phyloP scores from a whole-genome alignment of 2,888 invertebrate species.

The Xestia c-nigrum region DNA sequence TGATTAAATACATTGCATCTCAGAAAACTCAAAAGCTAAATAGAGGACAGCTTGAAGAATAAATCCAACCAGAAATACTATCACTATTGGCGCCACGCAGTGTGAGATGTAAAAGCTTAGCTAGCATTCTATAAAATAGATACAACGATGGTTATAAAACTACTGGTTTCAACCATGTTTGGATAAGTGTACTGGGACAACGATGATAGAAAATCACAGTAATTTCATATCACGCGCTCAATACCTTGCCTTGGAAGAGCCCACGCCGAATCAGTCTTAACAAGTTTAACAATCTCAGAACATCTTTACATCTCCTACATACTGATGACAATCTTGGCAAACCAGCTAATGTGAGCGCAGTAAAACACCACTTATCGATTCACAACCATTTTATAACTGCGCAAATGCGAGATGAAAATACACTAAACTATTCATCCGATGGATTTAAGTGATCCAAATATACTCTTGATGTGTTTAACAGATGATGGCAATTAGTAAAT shows the following conservation, averaged over 20 bases:
- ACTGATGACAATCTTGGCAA: conserved; percentile 43
- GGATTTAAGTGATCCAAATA: conserved; percentile 54
- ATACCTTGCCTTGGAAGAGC: background rate
- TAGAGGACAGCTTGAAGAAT: too few species aligned
- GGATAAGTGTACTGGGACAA: too few species aligned
- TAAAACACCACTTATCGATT: conserved; percentile 41
- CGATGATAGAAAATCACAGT: too few species aligned
- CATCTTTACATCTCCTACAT: background rate
- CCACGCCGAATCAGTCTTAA: background rate
- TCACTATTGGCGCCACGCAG: background rate
- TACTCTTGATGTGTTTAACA: conserved; percentile 44
- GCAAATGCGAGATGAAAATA: conserved; percentile 44
- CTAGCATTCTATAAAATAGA: background rate
- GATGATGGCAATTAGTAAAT: conserved; percentile 52
- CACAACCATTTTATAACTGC: conserved; percentile 47
- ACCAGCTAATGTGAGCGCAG: conserved; percentile 30
- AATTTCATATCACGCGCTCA: background rate
- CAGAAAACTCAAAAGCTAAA: too few species aligned
- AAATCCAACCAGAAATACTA: too few species aligned
- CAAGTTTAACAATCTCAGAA: conserved; percentile 11
- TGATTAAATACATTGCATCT: too few species aligned
- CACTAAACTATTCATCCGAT: conserved; percentile 42
- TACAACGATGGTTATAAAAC: too few species aligned
- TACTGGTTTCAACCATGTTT: too few species aligned
- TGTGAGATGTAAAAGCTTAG: background rate